Evolutionary conservation across 2,888 invertebrate species (phyloP).

Genomic region (Nesidiocoris tenuis): DNA sequence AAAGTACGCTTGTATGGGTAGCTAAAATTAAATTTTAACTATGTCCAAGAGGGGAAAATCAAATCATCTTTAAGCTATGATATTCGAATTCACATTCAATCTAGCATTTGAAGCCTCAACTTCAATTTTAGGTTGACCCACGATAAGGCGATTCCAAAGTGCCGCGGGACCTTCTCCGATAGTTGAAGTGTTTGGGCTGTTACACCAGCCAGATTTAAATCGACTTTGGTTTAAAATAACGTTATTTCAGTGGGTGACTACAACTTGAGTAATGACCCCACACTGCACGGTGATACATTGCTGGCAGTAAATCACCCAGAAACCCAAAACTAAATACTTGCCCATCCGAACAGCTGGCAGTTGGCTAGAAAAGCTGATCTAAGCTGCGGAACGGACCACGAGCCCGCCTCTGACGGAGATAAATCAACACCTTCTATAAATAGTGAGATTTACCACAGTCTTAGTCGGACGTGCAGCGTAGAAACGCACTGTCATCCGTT

Average conservation of each 20-base stretch:
- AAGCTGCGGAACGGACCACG: conserved; percentile 16
- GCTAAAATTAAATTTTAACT: too few relatives aligned
- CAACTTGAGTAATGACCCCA: background rate
- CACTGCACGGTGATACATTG: background rate
- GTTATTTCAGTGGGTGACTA: background rate
- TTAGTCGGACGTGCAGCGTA: background rate
- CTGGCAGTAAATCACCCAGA: conserved; percentile 12
- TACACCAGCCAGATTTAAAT: too few relatives aligned
- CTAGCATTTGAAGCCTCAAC: too few relatives aligned
- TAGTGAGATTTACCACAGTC: conserved; percentile 15
- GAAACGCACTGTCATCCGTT: background rate
- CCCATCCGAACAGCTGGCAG: conserved; percentile 23
- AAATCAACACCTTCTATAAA: conserved; percentile 36
- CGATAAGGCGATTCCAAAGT: too few relatives aligned
- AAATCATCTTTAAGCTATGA: too few relatives aligned
- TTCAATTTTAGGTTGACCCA: too few relatives aligned
- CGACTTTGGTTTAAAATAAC: background rate
- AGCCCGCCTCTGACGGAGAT: conserved; percentile 21
- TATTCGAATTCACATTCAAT: too few relatives aligned
- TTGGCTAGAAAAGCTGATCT: conserved; percentile 25
- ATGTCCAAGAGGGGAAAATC: too few relatives aligned
- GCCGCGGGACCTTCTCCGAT: too few relatives aligned
- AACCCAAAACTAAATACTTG: conserved; percentile 30
- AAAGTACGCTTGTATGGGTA: too few relatives aligned
- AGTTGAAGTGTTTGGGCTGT: too few relatives aligned